Evolutionary conservation across 2,888 invertebrate species (phyloP).

Genomic region (Acronicta alni): DNA sequence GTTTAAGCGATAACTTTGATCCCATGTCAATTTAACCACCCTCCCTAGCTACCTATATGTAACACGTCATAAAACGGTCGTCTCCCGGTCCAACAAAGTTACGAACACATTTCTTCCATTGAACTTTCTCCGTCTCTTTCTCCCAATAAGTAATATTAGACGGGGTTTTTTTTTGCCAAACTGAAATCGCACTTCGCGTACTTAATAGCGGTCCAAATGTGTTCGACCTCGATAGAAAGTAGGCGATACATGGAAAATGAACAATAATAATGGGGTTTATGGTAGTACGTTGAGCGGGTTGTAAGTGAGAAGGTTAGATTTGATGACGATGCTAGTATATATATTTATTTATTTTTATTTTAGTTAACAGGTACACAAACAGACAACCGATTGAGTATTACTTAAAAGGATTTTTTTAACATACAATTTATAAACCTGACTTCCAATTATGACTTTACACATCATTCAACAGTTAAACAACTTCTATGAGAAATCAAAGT

Average conservation of each 20-base stretch:
- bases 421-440: no score
- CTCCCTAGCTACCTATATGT: neutral
- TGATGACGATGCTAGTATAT: constrained; percentile 7
- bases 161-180: constrained; percentile 28
- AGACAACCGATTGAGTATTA: no score
- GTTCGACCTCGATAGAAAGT: constrained; percentile 57
- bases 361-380: no score
- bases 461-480: no score
- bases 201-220: constrained; percentile 55
- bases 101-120: neutral
- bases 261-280: constrained; percentile 56
- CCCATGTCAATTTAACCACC: neutral
- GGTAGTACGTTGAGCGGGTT: constrained; percentile 40
- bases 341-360: neutral
- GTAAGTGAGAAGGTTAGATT: constrained; percentile 33
- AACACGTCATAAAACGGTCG: neutral
- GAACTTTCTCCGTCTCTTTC: constrained; percentile 7
- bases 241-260: constrained; percentile 52
- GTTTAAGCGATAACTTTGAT: neutral
- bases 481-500: no score
- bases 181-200: constrained; percentile 39
- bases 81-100: neutral
- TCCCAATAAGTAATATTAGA: constrained; percentile 29
- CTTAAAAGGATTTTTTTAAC: no score
- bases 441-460: no score